phyloP scores from a whole-genome alignment of 2,888 invertebrate species.

The Palloptera scutellata region DNA sequence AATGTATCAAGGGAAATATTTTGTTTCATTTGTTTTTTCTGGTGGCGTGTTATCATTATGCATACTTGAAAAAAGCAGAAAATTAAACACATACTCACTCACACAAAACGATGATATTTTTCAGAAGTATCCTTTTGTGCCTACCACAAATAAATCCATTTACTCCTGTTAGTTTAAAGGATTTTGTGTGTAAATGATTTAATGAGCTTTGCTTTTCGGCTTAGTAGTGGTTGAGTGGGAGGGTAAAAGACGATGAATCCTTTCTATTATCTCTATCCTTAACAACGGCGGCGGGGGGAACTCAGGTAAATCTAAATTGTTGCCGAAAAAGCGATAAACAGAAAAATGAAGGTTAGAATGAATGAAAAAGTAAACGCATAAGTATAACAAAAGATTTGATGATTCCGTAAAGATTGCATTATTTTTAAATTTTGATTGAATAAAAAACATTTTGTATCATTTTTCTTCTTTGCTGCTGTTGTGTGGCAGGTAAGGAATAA shows the following conservation, averaged over 20 bases:
- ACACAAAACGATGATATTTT: no score
- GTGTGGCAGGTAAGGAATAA: background rate
- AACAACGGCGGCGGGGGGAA: no score
- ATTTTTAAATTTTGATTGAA: background rate
- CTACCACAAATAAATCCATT: background rate
- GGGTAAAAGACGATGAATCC: no score
- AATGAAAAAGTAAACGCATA: no score
- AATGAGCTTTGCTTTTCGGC: constrained; percentile 8
- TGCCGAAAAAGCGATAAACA: no score
- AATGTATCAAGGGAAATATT: background rate
- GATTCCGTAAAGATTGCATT: background rate
- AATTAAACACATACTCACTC: background rate
- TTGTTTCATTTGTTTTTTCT: background rate
- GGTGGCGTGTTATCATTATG: background rate
- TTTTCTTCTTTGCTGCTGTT: constrained; percentile 7
- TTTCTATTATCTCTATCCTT: no score
- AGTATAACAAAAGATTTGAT: background rate
- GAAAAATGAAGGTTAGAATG: no score
- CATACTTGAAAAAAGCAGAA: background rate
- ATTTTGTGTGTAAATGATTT: constrained; percentile 23
- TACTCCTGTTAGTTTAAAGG: background rate
- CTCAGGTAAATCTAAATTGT: no score
- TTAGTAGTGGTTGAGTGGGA: no score
- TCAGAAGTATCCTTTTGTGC: background rate
- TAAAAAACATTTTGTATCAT: background rate